Base-by-base conservation (phyloP, 2,888 invertebrate genomes). In the Dorcus parallelipipedus region DNA sequence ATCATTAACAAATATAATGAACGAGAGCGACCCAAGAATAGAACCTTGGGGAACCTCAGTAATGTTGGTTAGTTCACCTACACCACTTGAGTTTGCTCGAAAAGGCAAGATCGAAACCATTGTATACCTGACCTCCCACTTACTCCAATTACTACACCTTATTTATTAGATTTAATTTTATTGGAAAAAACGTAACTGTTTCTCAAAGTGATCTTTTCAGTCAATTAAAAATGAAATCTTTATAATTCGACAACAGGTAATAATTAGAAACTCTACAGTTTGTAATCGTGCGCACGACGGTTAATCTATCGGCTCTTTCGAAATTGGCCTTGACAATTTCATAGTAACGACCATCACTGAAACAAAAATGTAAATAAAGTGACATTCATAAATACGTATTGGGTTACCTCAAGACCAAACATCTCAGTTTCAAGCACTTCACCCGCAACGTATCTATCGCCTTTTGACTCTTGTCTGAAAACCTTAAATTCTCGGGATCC, bases 301-400 rank as follows among this genome's bases (percentile, higher is more conserved):
- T 97, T 67, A 88, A 87, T 66, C 99, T 86, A 79, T 98, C 99
- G 1, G 99, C 98, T 70, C 99, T 86, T 80, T 99, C 98, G 78
- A 98, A 99, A 81, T 99, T 99, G 0, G 98, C 98, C 78, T 98
- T 97, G 39, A 97, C 97, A 67, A 98, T 91, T 80, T 99, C 99
- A 77, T 97, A 99, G 80, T 99, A 99, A 59, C 98, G 91, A 1
- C 99, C 99, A 77, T 99, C 99, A 74, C 97, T 94, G 79, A 49
- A 81, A 48, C 62, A 63, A 61, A 56, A 45, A 7, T 50, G 7
- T 38, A n/a, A n/a, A 9, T 41, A 20, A 9, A 49, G 7, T 33
- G 1, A 33, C 7, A 4, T 33, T 33, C 6, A 33, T 7, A 14
- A 14, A 14, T 14, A 33, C 26, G 1, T 7, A 42, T 39, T 45